Conservation (phyloP, 2,888 invertebrate genomes). For the Heliothis peltigera region DNA sequence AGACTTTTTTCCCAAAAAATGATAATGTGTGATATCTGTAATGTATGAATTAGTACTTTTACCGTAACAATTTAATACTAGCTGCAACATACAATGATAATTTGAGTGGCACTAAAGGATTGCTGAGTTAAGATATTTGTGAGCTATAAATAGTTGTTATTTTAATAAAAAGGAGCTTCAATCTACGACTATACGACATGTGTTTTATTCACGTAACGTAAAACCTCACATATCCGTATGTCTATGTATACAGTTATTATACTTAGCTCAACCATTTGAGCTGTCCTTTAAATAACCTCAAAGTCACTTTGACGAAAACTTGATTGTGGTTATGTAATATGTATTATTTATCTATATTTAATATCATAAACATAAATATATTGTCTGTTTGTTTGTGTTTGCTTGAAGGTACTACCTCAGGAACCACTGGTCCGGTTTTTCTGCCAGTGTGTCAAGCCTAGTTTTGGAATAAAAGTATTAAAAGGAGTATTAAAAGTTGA, state of each 20-base stretch:
- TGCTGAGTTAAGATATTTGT: conserved; percentile 3
- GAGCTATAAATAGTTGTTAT: conserved; percentile 2
- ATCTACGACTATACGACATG: too few species aligned
- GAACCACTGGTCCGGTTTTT: too few species aligned
- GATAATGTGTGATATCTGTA: not conserved
- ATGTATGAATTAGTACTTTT: conserved; percentile 3
- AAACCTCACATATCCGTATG: too few species aligned
- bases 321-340: not conserved
- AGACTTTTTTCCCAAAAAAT: too few species aligned
- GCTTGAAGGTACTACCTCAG: too few species aligned
- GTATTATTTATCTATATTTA: not conserved
- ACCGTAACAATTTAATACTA: conserved; percentile 4
- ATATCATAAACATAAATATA: too few species aligned
- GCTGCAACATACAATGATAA: conserved; percentile 3
- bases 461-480: too few species aligned
- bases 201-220: too few species aligned
- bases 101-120: conserved; percentile 3
- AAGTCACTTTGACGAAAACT: conserved; percentile 29
- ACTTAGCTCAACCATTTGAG: not conserved
- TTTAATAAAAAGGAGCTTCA: not conserved
- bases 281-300: conserved; percentile 10
- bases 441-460: too few species aligned
- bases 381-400: too few species aligned
- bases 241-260: not conserved
- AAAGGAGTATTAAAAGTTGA: too few species aligned